These are phyloP conservation scores for Phengaris arion DNA, from an alignment of 2,888 invertebrate genomes.

Conservation along the genomic window DNA sequence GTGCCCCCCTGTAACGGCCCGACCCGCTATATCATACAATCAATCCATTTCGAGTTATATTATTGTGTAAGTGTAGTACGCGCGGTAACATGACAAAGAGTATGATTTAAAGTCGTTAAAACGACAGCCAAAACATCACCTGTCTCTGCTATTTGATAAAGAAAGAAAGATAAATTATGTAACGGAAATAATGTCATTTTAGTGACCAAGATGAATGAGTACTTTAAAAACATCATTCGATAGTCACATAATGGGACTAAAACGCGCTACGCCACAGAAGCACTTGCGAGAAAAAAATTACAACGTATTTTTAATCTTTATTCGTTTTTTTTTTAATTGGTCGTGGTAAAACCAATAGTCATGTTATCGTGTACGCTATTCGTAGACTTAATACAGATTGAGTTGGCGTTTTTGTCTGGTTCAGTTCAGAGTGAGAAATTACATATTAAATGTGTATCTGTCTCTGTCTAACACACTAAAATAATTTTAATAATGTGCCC, in stretches of 20 bases:
- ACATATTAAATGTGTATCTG: not conserved
- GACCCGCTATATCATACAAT: conserved; percentile 6
- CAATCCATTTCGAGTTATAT: not conserved
- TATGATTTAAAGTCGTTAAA: not conserved
- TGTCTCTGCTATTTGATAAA: not conserved
- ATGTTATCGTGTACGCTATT: not conserved
- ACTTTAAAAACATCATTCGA: too few species aligned
- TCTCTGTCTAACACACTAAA: not conserved
- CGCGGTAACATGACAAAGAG: not conserved
- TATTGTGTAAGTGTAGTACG: not conserved
- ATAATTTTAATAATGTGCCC: too few species aligned
- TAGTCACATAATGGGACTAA: not conserved
- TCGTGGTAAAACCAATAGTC: not conserved
- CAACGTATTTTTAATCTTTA: too few species aligned
- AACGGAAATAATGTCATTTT: too few species aligned
- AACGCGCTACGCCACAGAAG: too few species aligned
- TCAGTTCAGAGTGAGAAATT: too few species aligned
- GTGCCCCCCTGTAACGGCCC: too few species aligned
- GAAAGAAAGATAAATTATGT: too few species aligned
- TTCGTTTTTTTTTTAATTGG: too few species aligned
- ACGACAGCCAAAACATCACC: not conserved
- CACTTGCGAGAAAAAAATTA: too few species aligned
- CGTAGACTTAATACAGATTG: not conserved
- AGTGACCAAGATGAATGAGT: too few species aligned
- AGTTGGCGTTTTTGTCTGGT: too few species aligned